Conservation (phyloP, 2,797 vertebrate species). For the Euphonia xanthogaster region DNA sequence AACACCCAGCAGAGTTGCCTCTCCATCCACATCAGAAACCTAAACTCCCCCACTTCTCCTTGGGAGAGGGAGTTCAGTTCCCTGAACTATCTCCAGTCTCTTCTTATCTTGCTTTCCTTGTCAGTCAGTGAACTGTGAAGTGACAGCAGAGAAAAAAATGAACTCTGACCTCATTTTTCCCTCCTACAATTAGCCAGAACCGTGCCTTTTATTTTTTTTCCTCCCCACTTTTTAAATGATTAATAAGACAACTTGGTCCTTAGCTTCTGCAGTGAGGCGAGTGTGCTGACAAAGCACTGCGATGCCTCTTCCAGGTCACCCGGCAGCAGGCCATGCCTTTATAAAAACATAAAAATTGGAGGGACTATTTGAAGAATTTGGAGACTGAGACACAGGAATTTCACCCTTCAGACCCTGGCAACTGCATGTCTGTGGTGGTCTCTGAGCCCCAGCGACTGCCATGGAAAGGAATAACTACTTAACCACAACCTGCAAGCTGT, state of each 20-base stretch:
- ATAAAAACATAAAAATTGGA: constrained; percentile 71
- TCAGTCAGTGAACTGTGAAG: constrained; percentile 56
- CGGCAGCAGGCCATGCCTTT: constrained; percentile 65
- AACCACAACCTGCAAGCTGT: background rate
- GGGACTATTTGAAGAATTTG: constrained; percentile 69
- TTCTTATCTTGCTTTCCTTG: constrained; percentile 51
- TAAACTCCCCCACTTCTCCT: constrained; percentile 27
- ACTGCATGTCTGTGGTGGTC: constrained; percentile 49
- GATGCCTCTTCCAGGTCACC: constrained; percentile 67
- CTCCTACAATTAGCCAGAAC: constrained; percentile 35
- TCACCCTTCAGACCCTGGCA: constrained; percentile 65
- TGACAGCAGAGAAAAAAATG: background rate
- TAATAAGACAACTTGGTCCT: constrained; percentile 62
- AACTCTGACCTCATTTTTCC: constrained; percentile 51
- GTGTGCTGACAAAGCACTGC: constrained; percentile 65
- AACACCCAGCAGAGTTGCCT: background rate
- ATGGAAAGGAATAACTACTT: constrained; percentile 2
- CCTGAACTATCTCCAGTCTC: constrained; percentile 24
- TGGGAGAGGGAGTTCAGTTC: background rate
- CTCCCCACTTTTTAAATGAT: constrained; percentile 59
- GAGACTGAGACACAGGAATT: constrained; percentile 53
- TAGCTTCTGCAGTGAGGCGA: constrained; percentile 41
- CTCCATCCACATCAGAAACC: background rate
- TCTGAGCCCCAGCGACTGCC: background rate
- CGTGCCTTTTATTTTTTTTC: constrained; percentile 31